phyloP scores from a whole-genome alignment of 2,888 invertebrate genomes.

The Branchipolynoe longqiensis region DNA sequence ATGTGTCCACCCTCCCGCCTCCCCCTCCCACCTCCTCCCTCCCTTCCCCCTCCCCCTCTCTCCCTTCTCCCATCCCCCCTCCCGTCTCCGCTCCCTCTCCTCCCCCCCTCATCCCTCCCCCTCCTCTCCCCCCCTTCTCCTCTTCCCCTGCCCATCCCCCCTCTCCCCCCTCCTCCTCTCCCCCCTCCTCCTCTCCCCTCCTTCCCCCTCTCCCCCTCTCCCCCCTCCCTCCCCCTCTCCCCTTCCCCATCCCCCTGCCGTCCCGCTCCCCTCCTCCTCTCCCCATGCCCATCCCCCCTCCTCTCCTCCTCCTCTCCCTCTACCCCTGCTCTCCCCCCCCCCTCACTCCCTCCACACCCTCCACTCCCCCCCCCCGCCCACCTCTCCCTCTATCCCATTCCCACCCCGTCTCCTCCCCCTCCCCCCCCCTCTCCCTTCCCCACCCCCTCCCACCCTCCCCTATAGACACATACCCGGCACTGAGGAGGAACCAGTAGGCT shows the following conservation, averaged over 20 bases:
- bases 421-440: neutral
- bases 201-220: neutral
- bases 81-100: neutral
- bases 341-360: too few species aligned
- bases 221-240: neutral
- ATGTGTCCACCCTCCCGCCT: neutral
- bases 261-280: too few species aligned
- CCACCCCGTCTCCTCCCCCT: too few species aligned
- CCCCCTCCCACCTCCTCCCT: neutral
- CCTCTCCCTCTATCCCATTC: neutral
- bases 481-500: slow-evolving; percentile 13
- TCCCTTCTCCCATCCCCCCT: too few species aligned
- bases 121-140: neutral
- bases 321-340: too few species aligned
- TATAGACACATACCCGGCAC: too few species aligned
- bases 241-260: too few species aligned
- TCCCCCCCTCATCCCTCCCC: neutral
- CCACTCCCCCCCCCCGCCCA: too few species aligned
- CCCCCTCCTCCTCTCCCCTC: neutral
- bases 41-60: neutral
- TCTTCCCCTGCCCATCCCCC: neutral
- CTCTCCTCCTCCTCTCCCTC: neutral
- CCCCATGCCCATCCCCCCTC: neutral
- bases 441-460: neutral
- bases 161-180: neutral